These are phyloP conservation scores for Machimus atricapillus DNA, from an alignment of 2,888 invertebrate genomes.

Conservation along the genomic window DNA sequence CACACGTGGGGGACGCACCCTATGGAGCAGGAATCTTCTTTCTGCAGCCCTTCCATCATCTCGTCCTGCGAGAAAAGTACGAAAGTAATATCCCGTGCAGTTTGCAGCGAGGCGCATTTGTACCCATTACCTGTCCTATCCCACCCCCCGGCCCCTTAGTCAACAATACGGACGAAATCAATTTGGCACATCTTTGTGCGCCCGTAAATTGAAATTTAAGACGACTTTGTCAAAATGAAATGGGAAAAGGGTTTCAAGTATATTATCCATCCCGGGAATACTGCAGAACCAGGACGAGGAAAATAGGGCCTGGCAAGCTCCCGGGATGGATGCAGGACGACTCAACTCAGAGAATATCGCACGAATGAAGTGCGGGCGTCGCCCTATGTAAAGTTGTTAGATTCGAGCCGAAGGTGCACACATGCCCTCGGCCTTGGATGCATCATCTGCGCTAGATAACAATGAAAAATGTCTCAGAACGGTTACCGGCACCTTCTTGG, in stretches of 20 bases:
- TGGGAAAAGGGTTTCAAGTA: neutral
- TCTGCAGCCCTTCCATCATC: neutral
- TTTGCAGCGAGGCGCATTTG: slow-evolving; percentile 4
- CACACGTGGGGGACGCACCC: neutral
- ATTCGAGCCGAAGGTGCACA: neutral
- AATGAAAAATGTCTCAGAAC: neutral
- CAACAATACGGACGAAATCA: slow-evolving; percentile 6
- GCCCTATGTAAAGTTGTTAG: neutral
- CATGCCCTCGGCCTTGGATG: neutral
- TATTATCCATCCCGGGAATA: neutral
- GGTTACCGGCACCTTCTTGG: neutral
- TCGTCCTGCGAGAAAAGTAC: neutral
- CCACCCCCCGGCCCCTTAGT: neutral
- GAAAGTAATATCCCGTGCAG: neutral
- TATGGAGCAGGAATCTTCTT: neutral
- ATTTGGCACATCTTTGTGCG: slow-evolving; percentile 11
- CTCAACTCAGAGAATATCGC: neutral
- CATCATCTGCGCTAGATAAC: neutral
- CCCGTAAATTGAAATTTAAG: slow-evolving; percentile 27
- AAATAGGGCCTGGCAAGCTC: neutral
- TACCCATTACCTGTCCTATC: neutral
- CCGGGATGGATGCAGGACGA: neutral
- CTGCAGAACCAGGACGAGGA: neutral
- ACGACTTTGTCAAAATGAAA: slow-evolving; percentile 24
- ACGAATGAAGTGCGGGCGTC: neutral